Evolutionary conservation across 2,113 vertebrate genomes (phyloP).

Genomic region (Drymodes brunneopygia): DNA sequence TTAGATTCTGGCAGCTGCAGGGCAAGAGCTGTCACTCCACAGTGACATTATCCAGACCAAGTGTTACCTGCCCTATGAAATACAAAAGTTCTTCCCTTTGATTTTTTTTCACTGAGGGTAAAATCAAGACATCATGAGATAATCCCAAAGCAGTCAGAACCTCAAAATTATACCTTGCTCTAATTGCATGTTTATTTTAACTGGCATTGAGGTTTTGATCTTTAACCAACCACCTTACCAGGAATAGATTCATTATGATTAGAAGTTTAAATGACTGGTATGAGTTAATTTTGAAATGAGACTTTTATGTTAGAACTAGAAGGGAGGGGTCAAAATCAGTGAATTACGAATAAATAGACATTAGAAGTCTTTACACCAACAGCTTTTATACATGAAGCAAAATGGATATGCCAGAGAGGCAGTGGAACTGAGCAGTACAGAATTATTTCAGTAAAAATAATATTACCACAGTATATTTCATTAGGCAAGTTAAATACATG

Average conservation of each 20-base stretch:
- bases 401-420: not conserved
- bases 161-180: not conserved
- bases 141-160: not conserved
- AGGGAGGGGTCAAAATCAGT: not conserved
- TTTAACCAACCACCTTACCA: not conserved
- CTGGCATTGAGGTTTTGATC: not conserved
- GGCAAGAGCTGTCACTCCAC: not conserved
- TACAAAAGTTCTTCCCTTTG: not conserved
- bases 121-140: not conserved
- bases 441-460: not conserved
- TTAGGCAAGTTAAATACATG: not conserved
- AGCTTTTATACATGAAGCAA: not conserved
- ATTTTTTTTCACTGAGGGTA: not conserved
- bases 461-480: not conserved
- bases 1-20: not conserved
- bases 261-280: not conserved
- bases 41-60: not conserved
- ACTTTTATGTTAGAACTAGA: not conserved
- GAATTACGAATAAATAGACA: not conserved
- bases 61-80: not conserved
- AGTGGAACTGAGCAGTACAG: not conserved
- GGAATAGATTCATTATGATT: not conserved
- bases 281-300: not conserved
- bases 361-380: not conserved
- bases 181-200: not conserved